Conservation (phyloP, 2,888 invertebrate genomes). For the Dasypolia templi region DNA sequence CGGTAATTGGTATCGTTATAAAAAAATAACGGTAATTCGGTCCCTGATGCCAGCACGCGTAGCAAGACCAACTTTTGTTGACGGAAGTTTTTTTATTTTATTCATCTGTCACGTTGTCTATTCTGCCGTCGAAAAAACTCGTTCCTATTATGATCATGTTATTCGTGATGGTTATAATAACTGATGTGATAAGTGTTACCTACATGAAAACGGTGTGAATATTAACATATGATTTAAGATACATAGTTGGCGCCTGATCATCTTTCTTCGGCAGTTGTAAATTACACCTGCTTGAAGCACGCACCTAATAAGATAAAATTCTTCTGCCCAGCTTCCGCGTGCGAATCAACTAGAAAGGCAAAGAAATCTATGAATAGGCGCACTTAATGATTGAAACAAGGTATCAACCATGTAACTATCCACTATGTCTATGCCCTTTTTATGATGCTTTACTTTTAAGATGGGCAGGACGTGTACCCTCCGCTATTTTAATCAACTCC, state of each 20-base stretch:
- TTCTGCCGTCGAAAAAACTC: too few relatives aligned
- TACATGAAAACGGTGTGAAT: background rate
- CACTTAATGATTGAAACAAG: slow-evolving; percentile 42
- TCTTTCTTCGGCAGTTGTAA: slow-evolving; percentile 11
- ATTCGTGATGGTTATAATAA: background rate
- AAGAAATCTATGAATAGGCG: slow-evolving; percentile 44
- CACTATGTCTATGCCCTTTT: slow-evolving; percentile 32
- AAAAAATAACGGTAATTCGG: too few relatives aligned
- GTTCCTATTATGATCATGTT: too few relatives aligned
- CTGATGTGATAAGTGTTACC: background rate
- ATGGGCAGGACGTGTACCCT: slow-evolving; percentile 19
- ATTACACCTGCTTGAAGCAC: slow-evolving; percentile 24
- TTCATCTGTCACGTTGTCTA: too few relatives aligned
- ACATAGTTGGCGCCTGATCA: slow-evolving; percentile 14
- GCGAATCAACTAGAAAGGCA: slow-evolving; percentile 27
- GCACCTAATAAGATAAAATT: slow-evolving; percentile 31
- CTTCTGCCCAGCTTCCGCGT: slow-evolving; percentile 34
- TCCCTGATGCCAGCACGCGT: too few relatives aligned
- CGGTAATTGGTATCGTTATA: too few relatives aligned
- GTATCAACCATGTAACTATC: slow-evolving; percentile 39
- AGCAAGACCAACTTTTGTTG: too few relatives aligned
- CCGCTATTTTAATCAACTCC: slow-evolving; percentile 50
- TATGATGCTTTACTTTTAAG: slow-evolving; percentile 35
- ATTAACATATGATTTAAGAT: slow-evolving; percentile 1
- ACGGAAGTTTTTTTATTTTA: too few relatives aligned